Conservation (phyloP, 2,888 invertebrate genomes). For the Xylota sylvarum region DNA sequence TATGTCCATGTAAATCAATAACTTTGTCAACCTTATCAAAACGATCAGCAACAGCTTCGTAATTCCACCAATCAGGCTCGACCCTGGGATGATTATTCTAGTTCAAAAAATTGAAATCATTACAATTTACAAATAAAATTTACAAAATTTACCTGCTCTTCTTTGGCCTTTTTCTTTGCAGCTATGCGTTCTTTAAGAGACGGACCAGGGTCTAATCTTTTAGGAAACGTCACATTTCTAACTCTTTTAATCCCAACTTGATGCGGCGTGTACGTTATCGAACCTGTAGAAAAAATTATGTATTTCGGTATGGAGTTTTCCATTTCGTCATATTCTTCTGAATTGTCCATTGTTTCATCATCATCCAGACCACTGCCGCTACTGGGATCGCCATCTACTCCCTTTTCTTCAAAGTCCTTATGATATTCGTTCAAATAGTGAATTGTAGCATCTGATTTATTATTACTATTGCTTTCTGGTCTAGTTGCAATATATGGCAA, state of each 20-base stretch:
- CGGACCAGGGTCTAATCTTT: conserved; percentile 89
- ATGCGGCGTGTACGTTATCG: conserved; percentile 93
- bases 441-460: conserved; percentile 84
- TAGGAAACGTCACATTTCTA: conserved; percentile 89
- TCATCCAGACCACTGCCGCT: conserved; percentile 77
- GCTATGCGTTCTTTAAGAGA: conserved; percentile 89
- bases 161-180: conserved; percentile 86
- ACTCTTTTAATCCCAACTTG: conserved; percentile 93
- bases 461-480: conserved; percentile 45
- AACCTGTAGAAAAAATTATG: conserved; percentile 93
- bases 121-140: not conserved
- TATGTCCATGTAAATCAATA: conserved; percentile 93
- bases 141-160: conserved; percentile 80
- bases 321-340: conserved; percentile 86
- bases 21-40: conserved; percentile 92
- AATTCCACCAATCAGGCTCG: conserved; percentile 89
- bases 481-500: conserved; percentile 77
- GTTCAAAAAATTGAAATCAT: not conserved
- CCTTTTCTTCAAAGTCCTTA: conserved; percentile 79
- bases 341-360: conserved; percentile 81
- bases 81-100: conserved; percentile 84
- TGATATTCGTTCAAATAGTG: conserved; percentile 88
- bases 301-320: conserved; percentile 87
- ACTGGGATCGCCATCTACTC: conserved; percentile 69
- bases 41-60: conserved; percentile 88